Conservation (phyloP, 2,888 invertebrate genomes). For the Amaurobius ferox region DNA sequence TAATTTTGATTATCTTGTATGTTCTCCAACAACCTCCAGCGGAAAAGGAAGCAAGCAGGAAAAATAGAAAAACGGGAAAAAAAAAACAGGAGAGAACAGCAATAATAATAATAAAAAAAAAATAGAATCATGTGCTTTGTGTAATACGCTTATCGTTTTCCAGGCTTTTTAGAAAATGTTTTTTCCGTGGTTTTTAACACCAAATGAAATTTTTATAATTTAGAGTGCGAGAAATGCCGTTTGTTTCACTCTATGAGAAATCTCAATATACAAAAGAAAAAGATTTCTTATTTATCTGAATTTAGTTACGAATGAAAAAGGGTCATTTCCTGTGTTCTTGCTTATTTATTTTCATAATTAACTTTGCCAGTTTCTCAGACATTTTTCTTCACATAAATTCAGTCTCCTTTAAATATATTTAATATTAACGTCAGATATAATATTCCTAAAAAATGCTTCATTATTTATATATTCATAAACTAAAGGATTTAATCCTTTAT, state of each 20-base stretch:
- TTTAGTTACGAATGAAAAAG: background rate
- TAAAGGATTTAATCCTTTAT: background rate
- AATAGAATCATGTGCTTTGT: conserved; percentile 55
- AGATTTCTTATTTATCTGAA: conserved; percentile 24
- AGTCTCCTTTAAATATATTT: background rate
- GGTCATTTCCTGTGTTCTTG: background rate
- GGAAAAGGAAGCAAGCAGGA: conserved; percentile 16
- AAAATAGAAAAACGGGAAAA: conserved; percentile 27
- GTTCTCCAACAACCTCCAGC: conserved; percentile 40
- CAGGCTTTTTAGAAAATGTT: conserved; percentile 50
- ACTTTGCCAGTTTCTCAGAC: background rate
- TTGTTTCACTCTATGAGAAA: conserved; percentile 21
- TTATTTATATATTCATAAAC: conserved; percentile 2
- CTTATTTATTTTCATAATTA: conserved; percentile 3
- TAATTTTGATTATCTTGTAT: conserved; percentile 70
- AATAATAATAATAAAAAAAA: conserved; percentile 28
- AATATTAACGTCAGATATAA: background rate
- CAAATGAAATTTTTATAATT: conserved; percentile 69
- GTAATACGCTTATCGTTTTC: conserved; percentile 64
- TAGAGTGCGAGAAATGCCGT: conserved; percentile 27
- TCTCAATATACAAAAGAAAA: conserved; percentile 23
- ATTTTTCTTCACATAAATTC: background rate
- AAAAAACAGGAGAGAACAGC: conserved; percentile 13
- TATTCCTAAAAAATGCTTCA: background rate
- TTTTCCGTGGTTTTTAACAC: conserved; percentile 63